Percentiles rank a stretch among this genome's conserved stretches.
Evolutionary conservation across 2,797 vertebrate species (phyloP).

Genomic region (Natrix natrix): DNA sequence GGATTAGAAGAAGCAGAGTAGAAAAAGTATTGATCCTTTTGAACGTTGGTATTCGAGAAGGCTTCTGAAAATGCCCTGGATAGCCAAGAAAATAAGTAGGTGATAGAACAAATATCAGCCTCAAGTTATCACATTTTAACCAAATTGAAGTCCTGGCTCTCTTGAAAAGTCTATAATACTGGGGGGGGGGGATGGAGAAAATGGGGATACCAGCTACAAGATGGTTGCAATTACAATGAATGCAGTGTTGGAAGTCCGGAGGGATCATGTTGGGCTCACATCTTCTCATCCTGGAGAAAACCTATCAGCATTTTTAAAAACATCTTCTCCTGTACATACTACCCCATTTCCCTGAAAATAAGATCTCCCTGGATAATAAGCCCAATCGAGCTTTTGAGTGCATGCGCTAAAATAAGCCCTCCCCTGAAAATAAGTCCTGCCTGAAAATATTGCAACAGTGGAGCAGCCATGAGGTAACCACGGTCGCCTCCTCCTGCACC

Average conservation of each 20-base stretch:
- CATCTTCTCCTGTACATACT: neutral
- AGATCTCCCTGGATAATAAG: too few species aligned
- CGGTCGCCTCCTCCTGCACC: too few species aligned
- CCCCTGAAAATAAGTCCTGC: too few species aligned
- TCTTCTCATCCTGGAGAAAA: neutral
- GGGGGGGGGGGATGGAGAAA: rapidly evolving
- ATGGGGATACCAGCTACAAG: neutral
- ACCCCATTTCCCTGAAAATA: neutral
- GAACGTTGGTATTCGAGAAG: neutral
- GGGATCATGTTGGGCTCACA: neutral
- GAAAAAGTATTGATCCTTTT: neutral
- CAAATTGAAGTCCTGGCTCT: neutral
- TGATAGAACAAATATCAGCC: neutral
- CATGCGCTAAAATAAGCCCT: too few species aligned
- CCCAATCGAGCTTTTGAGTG: too few species aligned
- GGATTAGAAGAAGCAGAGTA: neutral
- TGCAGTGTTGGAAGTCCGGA: neutral
- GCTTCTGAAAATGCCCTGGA: neutral
- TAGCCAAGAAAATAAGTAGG: neutral
- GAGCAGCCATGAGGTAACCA: too few species aligned
- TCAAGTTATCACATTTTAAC: neutral
- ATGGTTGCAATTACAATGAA: neutral
- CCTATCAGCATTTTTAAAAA: neutral
- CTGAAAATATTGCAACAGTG: too few species aligned
- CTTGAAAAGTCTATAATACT: neutral